Conservation (phyloP, 1,140 invertebrate species). For the Euwallacea fornicatus region DNA sequence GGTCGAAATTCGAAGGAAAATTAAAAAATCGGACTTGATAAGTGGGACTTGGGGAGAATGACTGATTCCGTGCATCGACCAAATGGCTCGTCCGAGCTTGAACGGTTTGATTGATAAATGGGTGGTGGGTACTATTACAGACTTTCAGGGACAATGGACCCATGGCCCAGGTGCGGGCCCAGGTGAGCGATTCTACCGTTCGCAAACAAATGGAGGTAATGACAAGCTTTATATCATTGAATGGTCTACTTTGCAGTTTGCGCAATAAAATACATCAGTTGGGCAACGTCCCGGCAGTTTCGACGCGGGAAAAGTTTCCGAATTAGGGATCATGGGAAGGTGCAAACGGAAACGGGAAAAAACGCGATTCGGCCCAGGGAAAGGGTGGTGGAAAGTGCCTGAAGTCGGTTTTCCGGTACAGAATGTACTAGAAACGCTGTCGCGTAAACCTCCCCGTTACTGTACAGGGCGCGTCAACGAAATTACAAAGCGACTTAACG, state of each 20-base stretch:
- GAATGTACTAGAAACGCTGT: no score
- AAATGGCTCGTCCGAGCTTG: neutral
- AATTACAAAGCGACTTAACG: no score
- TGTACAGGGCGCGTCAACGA: no score
- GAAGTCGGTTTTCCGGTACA: no score
- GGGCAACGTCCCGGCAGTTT: no score
- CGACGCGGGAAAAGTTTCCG: no score
- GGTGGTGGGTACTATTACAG: neutral
- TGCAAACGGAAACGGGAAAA: no score
- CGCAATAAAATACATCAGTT: neutral
- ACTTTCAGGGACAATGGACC: slow-evolving; percentile 1
- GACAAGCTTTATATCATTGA: neutral
- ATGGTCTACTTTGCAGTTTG: neutral
- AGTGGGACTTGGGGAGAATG: neutral
- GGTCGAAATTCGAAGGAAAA: neutral
- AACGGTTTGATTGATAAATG: neutral
- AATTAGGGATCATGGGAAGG: no score
- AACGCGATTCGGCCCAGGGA: no score
- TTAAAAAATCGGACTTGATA: neutral
- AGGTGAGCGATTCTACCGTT: slow-evolving; percentile 10
- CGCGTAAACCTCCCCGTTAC: no score
- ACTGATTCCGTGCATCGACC: neutral
- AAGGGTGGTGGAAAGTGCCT: no score
- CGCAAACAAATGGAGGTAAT: slow-evolving; percentile 1
- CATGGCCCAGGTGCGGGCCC: slow-evolving; percentile 27